A percentile compares a stretch with the other conserved stretches of the same genome.
Conservation (phyloP, 2,888 invertebrate species). For the Eurois occulta region DNA sequence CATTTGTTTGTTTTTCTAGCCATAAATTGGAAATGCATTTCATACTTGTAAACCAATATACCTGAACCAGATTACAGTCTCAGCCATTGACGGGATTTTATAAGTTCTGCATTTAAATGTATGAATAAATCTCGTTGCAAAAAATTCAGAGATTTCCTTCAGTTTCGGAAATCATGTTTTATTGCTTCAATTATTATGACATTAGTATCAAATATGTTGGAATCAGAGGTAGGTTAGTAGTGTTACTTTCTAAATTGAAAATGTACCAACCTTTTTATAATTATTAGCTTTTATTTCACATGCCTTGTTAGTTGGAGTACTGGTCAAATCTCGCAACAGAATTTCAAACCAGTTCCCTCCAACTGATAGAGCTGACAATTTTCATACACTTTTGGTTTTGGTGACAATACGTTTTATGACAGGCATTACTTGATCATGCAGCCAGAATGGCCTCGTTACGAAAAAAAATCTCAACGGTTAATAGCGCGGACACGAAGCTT, state of each 20-base stretch:
- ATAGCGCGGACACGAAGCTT: too few species aligned
- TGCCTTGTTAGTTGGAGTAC: too few species aligned
- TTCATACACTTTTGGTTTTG: too few species aligned
- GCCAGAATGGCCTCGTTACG: too few species aligned
- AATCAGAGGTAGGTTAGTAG: neutral
- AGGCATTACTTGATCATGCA: too few species aligned
- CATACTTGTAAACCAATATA: constrained; percentile 57
- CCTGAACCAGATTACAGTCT: constrained; percentile 24
- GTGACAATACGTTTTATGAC: too few species aligned
- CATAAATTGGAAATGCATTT: constrained; percentile 65
- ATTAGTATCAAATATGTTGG: neutral
- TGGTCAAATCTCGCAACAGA: too few species aligned
- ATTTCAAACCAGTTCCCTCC: too few species aligned
- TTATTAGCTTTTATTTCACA: too few species aligned
- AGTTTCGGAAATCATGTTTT: neutral
- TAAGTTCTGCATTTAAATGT: neutral
- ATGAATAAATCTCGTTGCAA: neutral
- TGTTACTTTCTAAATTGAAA: neutral
- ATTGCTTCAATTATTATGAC: neutral
- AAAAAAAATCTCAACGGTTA: too few species aligned
- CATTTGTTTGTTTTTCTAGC: constrained; percentile 46
- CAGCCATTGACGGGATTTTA: constrained; percentile 11
- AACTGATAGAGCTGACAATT: too few species aligned
- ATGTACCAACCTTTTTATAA: neutral
- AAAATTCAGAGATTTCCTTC: neutral